These are phyloP conservation scores for Belonocnema kinseyi DNA, from an alignment of 1,140 invertebrate species.

Conservation along the genomic window DNA sequence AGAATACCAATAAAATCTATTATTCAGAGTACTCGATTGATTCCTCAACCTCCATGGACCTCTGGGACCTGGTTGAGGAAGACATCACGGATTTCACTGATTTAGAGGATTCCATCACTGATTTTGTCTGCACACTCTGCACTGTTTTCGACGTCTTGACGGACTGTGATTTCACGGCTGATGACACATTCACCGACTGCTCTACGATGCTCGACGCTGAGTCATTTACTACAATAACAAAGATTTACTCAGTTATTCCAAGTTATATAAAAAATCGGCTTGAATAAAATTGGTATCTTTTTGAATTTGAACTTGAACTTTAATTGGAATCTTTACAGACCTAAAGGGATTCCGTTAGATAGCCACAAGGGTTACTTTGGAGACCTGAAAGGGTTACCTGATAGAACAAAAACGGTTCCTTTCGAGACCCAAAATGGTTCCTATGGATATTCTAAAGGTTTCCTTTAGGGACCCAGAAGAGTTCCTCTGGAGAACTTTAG, in stretches of 20 bases:
- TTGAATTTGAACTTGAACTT: too few species aligned
- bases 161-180: conserved; percentile 62
- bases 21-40: conserved; percentile 66
- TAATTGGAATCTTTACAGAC: too few species aligned
- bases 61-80: conserved; percentile 59
- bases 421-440: too few species aligned
- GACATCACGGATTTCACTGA: conserved; percentile 64
- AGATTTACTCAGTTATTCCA: background rate
- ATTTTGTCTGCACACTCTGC: conserved; percentile 65
- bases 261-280: background rate
- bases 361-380: too few species aligned
- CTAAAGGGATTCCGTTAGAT: too few species aligned
- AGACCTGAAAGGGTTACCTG: too few species aligned
- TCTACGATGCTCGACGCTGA: conserved; percentile 60
- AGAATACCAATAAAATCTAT: background rate
- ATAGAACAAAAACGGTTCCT: too few species aligned
- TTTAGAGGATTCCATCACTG: conserved; percentile 63
- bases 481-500: too few species aligned
- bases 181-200: conserved; percentile 63
- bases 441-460: too few species aligned
- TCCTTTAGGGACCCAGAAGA: too few species aligned
- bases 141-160: conserved; percentile 63
- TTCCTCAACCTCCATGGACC: conserved; percentile 69
- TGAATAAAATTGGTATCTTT: background rate
- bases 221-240: conserved; percentile 60